Percentiles rank a stretch among this genome's conserved stretches.
Conservation (phyloP, 35 echinoderm and acorn worm species). For the Strongylocentrotus purpuratus region DNA sequence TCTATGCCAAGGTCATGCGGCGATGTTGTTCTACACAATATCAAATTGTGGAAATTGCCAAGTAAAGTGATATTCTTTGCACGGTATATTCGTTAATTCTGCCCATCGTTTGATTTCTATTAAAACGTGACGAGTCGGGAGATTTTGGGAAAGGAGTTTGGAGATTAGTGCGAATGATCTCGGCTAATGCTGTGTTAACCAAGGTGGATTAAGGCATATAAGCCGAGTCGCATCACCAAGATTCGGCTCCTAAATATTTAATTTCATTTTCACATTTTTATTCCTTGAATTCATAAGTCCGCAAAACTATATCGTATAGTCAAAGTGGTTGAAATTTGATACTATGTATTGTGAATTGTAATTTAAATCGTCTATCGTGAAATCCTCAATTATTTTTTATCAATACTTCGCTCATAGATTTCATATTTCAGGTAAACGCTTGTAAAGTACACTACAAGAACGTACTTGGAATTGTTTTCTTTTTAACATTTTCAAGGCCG, state of each 20-base stretch:
- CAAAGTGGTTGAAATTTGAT: not conserved
- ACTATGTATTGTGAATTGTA: conserved; percentile 1
- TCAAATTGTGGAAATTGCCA: conserved; percentile 21
- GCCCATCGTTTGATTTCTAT: not conserved
- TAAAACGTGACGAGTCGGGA: not conserved
- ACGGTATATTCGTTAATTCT: conserved; percentile 18
- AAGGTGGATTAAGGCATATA: not conserved
- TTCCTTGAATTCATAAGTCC: not conserved
- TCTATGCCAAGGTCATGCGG: not conserved
- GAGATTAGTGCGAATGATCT: not conserved
- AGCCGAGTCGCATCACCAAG: conserved; percentile 4
- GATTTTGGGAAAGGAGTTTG: conserved; percentile 11
- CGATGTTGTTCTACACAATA: conserved; percentile 27
- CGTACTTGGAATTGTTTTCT: not conserved
- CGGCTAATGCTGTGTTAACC: conserved; percentile 3
- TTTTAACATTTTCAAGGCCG: not conserved
- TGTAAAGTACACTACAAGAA: not conserved
- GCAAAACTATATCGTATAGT: not conserved
- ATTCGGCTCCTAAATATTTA: not conserved
- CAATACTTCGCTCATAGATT: not conserved
- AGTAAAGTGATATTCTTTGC: conserved; percentile 48
- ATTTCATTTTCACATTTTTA: not conserved
- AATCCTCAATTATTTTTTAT: not conserved
- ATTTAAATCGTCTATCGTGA: not conserved
- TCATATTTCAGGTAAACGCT: not conserved